These are phyloP conservation scores for Clostera curtula DNA, from an alignment of 2,888 invertebrate species.

Conservation along the genomic window DNA sequence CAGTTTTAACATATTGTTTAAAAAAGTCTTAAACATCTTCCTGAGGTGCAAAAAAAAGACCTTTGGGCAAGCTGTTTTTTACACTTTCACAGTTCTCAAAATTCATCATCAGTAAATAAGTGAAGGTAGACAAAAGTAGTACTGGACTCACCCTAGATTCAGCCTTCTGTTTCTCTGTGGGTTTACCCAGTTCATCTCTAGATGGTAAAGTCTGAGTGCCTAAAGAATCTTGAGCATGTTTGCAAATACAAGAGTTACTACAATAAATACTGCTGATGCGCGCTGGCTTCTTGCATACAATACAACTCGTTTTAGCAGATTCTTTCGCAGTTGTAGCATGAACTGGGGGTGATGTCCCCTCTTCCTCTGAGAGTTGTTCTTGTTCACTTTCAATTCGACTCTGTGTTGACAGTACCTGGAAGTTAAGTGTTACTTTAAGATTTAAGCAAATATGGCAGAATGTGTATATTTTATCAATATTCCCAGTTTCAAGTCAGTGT, in stretches of 20 bases:
- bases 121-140: not conserved
- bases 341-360: conserved; percentile 18
- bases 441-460: too few species aligned
- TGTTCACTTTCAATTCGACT: conserved; percentile 29
- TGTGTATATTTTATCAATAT: too few species aligned
- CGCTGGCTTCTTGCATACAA: conserved; percentile 85
- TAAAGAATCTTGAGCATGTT: conserved; percentile 84
- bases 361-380: too few species aligned
- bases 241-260: conserved; percentile 89
- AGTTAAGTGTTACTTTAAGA: too few species aligned
- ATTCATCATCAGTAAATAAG: too few species aligned
- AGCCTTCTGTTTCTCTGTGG: conserved; percentile 43
- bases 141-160: conserved; percentile 53
- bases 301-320: conserved; percentile 71
- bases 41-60: too few species aligned
- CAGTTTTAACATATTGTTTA: too few species aligned
- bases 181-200: conserved; percentile 37
- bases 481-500: too few species aligned
- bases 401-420: conserved; percentile 19
- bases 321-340: conserved; percentile 23
- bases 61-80: too few species aligned
- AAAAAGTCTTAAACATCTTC: too few species aligned
- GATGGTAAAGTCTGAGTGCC: conserved; percentile 31
- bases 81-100: too few species aligned
- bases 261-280: conserved; percentile 92